Conservation (phyloP, 2,888 invertebrate species). For the Monopis laevigella region DNA sequence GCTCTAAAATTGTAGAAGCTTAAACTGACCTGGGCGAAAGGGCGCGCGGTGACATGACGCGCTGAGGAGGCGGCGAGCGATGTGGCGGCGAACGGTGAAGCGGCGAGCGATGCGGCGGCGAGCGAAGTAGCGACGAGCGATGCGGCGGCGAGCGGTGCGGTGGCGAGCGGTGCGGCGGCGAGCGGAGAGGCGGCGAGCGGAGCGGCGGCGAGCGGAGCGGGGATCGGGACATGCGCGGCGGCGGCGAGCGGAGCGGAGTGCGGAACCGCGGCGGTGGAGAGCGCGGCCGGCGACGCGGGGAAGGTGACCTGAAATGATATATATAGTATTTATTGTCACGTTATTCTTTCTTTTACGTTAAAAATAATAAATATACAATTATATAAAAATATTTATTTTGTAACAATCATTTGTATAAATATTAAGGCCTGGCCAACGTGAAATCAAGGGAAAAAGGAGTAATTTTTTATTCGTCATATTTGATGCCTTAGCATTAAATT, state of each 20-base stretch:
- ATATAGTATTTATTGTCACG: too few relatives aligned
- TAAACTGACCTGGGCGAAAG: too few relatives aligned
- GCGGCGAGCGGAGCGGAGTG: constrained; percentile 51
- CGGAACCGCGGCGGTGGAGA: constrained; percentile 52
- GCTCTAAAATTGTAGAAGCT: too few relatives aligned
- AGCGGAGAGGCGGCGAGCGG: constrained; percentile 27
- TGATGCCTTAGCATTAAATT: too few relatives aligned
- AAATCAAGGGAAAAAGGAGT: too few relatives aligned
- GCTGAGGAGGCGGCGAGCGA: constrained; percentile 25
- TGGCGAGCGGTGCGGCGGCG: constrained; percentile 24
- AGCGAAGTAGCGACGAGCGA: constrained; percentile 20
- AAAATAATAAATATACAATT: too few relatives aligned
- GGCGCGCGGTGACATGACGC: too few relatives aligned
- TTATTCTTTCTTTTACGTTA: too few relatives aligned
- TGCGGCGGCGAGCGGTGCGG: constrained; percentile 22
- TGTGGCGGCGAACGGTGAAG: not conserved
- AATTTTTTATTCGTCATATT: too few relatives aligned
- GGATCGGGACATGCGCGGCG: constrained; percentile 28
- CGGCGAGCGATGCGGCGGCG: constrained; percentile 20
- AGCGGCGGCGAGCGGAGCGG: constrained; percentile 36
- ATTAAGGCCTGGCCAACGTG: too few relatives aligned
- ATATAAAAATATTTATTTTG: too few relatives aligned
- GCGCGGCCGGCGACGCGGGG: constrained; percentile 56
- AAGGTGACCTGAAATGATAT: constrained; percentile 58
- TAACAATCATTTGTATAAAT: too few relatives aligned